Base-by-base conservation (phyloP, 2,797 vertebrate genomes). In the Delichon dasypus region DNA sequence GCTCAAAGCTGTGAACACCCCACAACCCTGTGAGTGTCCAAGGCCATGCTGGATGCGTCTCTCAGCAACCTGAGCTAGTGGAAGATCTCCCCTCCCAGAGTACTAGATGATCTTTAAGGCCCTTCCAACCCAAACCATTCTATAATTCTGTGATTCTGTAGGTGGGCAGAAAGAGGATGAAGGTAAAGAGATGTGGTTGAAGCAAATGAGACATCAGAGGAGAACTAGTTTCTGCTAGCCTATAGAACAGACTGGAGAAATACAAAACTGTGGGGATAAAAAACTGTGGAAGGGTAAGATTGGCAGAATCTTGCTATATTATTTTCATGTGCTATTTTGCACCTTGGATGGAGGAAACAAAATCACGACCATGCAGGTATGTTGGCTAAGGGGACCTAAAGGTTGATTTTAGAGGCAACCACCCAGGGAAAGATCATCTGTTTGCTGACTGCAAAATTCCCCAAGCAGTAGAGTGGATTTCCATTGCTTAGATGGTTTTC, bases 1-100 rank as follows among this genome's bases (percentile, higher is more conserved):
- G 22, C 8, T 58, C 55, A 62, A 54, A 29, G 21, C 1, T 50
- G 18, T 65, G 45, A 47, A 27, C 0, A 1, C 1, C 29, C 5
- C 51, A 42, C 22, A 21, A 26, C 27, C 19, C 80, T 32, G 21
- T 29, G 8, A 72, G 44, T 11, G 36, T 23, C 51, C 55, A 68
- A 81, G 40, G 50, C 27, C 38, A 54, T 60, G 13, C 5, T 68
- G 48, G 40, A 27, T 9, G 1, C 5, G 38, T 40, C 13, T 81
- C 51, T 36, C 21, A 67, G 54, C 6, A 54, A 13, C 4, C 10
- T 54, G 34, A 25, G 22, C 18, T 72, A 25, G 21, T 25, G 29
- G 16, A 44, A 85, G 3, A 15, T 38, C 12, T 45, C 12, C 29
- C 14, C 30, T 47, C 8, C 7, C 34, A 34, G 7, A 66, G 30